Conservation (phyloP, 2,888 invertebrate species). For the Hemaris fuciformis region DNA sequence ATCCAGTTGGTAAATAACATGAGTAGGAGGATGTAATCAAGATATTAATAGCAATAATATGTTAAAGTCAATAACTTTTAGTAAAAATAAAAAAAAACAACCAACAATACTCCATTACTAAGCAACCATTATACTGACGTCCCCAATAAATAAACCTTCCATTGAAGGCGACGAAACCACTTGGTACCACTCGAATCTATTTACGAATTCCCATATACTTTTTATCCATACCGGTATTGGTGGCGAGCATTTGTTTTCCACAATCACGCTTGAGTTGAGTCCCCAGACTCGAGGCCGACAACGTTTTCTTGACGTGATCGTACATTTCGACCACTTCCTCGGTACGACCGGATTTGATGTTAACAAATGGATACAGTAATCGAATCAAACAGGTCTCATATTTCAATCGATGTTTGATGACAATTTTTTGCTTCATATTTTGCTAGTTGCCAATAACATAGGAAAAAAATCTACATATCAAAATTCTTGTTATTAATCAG, state of each 20-base stretch:
- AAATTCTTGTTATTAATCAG: too few species aligned
- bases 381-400: constrained; percentile 8
- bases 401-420: neutral
- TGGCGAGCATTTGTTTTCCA: constrained; percentile 38
- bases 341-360: neutral
- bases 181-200: neutral
- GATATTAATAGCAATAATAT: too few species aligned
- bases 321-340: constrained; percentile 41
- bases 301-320: constrained; percentile 51
- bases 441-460: neutral
- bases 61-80: too few species aligned
- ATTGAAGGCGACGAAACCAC: neutral
- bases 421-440: neutral
- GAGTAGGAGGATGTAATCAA: too few species aligned
- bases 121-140: neutral
- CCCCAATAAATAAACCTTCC: neutral
- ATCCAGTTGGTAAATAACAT: too few species aligned
- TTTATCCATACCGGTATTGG: constrained; percentile 1
- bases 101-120: neutral
- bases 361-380: neutral
- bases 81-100: neutral
- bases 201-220: neutral
- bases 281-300: constrained; percentile 48
- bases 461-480: neutral
- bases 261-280: constrained; percentile 51